Percentiles rank a stretch among this genome's conserved stretches.
Conservation (phyloP, 2,797 vertebrate genomes). For the Neosilurus hyrtlii region DNA sequence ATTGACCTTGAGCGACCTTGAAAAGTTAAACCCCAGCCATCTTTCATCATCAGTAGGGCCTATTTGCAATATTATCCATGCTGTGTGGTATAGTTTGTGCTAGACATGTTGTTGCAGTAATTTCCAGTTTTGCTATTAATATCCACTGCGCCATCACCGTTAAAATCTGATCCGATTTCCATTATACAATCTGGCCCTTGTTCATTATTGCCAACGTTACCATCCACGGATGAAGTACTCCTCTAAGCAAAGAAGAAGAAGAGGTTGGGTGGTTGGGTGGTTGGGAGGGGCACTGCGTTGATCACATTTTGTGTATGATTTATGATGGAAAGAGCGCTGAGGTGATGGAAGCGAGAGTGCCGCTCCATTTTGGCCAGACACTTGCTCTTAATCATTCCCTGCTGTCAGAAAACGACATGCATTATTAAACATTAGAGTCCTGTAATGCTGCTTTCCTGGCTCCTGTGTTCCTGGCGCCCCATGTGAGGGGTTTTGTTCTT, state of each 20-base stretch:
- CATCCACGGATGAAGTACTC: conserved; percentile 11
- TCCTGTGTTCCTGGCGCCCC: conserved; percentile 36
- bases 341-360: conserved; percentile 45
- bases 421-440: conserved; percentile 58
- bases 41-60: too few relatives aligned
- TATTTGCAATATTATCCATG: too few relatives aligned
- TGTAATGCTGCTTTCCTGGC: conserved; percentile 43
- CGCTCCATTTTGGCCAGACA: conserved; percentile 46
- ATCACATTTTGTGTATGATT: conserved; percentile 57
- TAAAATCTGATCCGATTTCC: conserved; percentile 32
- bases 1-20: too few relatives aligned
- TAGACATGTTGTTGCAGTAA: background rate
- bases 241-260: conserved; percentile 41
- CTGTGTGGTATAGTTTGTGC: too few relatives aligned
- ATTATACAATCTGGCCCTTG: conserved; percentile 19
- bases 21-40: too few relatives aligned
- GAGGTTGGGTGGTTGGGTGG: background rate
- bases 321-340: conserved; percentile 45
- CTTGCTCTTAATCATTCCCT: conserved; percentile 55
- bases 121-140: background rate
- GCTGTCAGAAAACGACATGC: conserved; percentile 55
- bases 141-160: background rate
- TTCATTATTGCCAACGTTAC: conserved; percentile 23
- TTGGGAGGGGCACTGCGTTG: conserved; percentile 13
- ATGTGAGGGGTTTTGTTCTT: conserved; percentile 20